Evolutionary conservation across 2,113 vertebrate species (phyloP), one percentile per base, ranked within the genome.

Genomic region (Planiliza haematocheilus): DNA sequence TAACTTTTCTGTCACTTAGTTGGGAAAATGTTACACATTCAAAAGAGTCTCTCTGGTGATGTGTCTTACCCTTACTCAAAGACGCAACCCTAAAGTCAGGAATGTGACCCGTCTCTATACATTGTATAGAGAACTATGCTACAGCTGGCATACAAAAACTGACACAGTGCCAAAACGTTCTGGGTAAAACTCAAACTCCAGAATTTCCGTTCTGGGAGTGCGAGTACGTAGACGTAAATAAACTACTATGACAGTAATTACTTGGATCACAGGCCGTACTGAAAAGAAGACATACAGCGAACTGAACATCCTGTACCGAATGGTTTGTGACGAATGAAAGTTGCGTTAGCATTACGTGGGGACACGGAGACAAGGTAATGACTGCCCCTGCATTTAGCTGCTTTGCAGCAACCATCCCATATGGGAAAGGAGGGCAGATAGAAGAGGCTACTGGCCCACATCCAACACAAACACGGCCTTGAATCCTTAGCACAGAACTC

Each of bases 391-490:
- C 57, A 63, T 77, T 72, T 60, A 77, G 74, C 65, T 77, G 79
- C 74, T 85, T 77, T 84, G 61, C 72, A 78, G 77, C 70, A 86
- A 68, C 57, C 43, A 60, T 82, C 70, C 81, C 69, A 74, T 50
- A 76, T 85, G 80, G 74, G 65, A 74, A 77, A 74, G 46, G 24
- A 70, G 64, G 79, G 71, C 70, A 82, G 85, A 86, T 76, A 87
- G 80, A 89, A 86, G 85, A 85, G 64, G 48, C 74, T 60, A 45
- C 53, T 89, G 90, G 90, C 74, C 55, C 36, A 43, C 8, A 67
- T 72, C 88, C 91, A 92, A 93, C 58, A 81, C 70, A 89, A 89
- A 90, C 79, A 88, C 17, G 20, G 81, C 74, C 81, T 88, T 88
- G 71, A 86, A 91, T 87, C 81, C 77, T 89, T 88, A 89, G 87